These are phyloP conservation scores for Chrysomela aeneicollis DNA, from an alignment of 2,888 invertebrate genomes.

Conservation along the genomic window DNA sequence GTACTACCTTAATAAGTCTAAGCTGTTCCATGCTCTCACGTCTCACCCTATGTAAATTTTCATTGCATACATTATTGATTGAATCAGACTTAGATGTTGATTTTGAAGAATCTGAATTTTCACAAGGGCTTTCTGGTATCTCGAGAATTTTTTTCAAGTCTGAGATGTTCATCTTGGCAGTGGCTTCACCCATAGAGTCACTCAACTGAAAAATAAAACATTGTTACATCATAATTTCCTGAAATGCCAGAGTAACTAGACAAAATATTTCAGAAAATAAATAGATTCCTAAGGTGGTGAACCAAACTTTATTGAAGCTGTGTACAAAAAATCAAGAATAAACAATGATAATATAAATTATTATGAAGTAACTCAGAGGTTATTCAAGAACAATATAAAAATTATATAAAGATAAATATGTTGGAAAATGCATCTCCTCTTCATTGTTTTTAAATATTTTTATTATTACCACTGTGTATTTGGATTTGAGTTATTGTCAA, in stretches of 20 bases:
- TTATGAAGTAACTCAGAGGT: no score
- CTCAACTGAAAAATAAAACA: conserved; percentile 68
- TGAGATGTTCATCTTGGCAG: conserved; percentile 91
- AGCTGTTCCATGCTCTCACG: conserved; percentile 96
- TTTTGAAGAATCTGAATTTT: conserved; percentile 43
- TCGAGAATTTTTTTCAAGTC: conserved; percentile 87
- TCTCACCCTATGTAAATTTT: conserved; percentile 70
- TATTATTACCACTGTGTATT: no score
- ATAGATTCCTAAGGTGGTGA: no score
- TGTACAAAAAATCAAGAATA: no score
- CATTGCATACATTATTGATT: conserved; percentile 37
- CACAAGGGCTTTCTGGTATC: conserved; percentile 66
- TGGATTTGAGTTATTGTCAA: no score
- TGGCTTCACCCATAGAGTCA: conserved; percentile 91
- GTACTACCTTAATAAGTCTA: conserved; percentile 84
- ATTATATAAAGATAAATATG: no score
- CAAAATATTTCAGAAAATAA: no score
- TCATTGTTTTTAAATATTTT: no score
- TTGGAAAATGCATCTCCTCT: no score
- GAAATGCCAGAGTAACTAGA: background rate
- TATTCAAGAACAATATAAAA: no score
- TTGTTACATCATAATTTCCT: conserved; percentile 1
- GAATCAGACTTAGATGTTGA: conserved; percentile 35
- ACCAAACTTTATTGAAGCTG: no score
- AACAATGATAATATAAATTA: no score